These are phyloP conservation scores for Sialis lutaria DNA, from an alignment of 2,888 invertebrate species.

Conservation along the genomic window DNA sequence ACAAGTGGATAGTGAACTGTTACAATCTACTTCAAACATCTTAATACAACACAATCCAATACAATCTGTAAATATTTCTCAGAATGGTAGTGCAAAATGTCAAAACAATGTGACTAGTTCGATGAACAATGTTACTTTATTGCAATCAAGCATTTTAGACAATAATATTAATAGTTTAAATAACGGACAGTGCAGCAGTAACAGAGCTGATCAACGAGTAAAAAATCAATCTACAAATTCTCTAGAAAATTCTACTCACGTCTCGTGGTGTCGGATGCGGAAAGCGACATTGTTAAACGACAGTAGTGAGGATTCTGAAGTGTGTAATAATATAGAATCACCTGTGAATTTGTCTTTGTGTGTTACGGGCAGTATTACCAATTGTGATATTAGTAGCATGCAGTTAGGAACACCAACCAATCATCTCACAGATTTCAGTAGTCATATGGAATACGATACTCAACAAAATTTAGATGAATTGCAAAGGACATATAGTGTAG, in stretches of 20 bases:
- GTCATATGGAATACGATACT: constrained; percentile 5
- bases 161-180: not conserved
- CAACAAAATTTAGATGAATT: constrained; percentile 13
- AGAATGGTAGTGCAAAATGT: not conserved
- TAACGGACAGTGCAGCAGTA: not conserved
- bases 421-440: constrained; percentile 1
- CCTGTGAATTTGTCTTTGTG: constrained; percentile 23
- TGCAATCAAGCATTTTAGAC: not conserved
- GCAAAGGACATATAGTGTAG: constrained; percentile 20
- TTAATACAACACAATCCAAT: constrained; percentile 23
- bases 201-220: not conserved
- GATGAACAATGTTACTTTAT: not conserved
- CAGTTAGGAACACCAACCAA: constrained; percentile 8
- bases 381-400: constrained; percentile 14
- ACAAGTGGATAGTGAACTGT: constrained; percentile 9
- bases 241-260: not conserved
- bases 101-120: not conserved
- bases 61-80: constrained; percentile 9
- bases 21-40: constrained; percentile 17
- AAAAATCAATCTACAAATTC: no score
- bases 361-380: constrained; percentile 18
- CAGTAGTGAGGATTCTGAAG: constrained; percentile 19
- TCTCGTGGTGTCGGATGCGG: not conserved
- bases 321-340: constrained; percentile 22
- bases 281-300: constrained; percentile 8